Base-by-base conservation (phyloP, 2,113 vertebrate genomes). In the Pluvianellus socialis region DNA sequence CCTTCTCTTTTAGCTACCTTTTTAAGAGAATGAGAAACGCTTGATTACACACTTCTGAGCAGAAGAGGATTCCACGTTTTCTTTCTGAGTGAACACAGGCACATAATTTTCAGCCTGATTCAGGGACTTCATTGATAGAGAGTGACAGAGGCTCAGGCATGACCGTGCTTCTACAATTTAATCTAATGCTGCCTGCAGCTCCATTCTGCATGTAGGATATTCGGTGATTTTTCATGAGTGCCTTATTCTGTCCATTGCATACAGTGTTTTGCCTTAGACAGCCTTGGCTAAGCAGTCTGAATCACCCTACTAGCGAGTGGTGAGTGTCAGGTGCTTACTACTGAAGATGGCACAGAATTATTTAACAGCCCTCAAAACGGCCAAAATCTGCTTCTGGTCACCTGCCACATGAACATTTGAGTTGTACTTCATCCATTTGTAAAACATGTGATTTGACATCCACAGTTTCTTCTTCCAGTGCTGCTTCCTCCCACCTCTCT, bases 401-500 rank as follows among this genome's bases (percentile, higher is more conserved):
- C 49, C 77, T 95, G 53, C 30, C 66, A 79, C 58, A 45, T 5
- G 12, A 75, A 28, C 18, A 38, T 79, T 87, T 72, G 26, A 50
- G 4, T 53, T 84, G 9, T 20, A 67, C 15, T 40, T 85, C 32
- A 56, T 67, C 23, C 30, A 33, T 21, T 76, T 87, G 53, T 49
- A 92, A 76, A 90, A 6, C 15, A 24, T 12, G 14, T 65, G 44
- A n/a, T 65, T 75, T 81, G 45, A 75, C 24, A 81, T 20, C 14
- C 28, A 28, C 11, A 35, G 5, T 59, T 91, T 65, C 40, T 86
- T 83, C 19, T 83, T 76, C 35, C 35, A 74, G 19, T 30, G 32
- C 18, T 72, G 28, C 16, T 68, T 82, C 12, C 14, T 10, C 30
- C 2, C 7, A 59, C 5, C 6, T 2, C 2, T 0, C 4, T 76